Evolutionary conservation across 2,797 vertebrate genomes (phyloP).

Genomic region (Manis pentadactyla): DNA sequence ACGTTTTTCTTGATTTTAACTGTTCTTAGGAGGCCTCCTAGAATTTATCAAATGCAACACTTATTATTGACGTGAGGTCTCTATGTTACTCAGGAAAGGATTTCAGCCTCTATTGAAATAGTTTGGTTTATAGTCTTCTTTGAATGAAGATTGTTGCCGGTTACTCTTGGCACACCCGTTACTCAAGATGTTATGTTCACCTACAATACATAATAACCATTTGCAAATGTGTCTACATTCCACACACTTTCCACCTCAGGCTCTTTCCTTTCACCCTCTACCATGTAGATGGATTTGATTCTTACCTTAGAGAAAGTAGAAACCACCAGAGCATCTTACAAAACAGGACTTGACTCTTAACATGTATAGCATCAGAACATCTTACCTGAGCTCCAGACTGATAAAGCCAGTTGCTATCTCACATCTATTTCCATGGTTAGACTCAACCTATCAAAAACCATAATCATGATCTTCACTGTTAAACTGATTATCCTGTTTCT

Average conservation of each 20-base stretch:
- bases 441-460: neutral
- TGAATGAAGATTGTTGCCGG: neutral
- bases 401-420: neutral
- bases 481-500: neutral
- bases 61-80: neutral
- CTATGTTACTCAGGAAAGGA: neutral
- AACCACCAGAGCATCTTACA: neutral
- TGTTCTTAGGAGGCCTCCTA: neutral
- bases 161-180: neutral
- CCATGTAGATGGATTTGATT: neutral
- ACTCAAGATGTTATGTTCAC: neutral
- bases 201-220: neutral
- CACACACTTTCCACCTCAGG: neutral
- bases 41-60: neutral
- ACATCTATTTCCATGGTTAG: neutral
- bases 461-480: neutral
- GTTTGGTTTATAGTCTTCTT: neutral
- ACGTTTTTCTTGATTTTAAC: neutral
- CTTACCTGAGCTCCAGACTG: neutral
- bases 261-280: neutral
- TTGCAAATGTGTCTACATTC: neutral
- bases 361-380: neutral
- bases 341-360: neutral
- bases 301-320: neutral
- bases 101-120: neutral